Conservation (phyloP, 2,888 invertebrate genomes). For the Gasteruption jaculator region DNA sequence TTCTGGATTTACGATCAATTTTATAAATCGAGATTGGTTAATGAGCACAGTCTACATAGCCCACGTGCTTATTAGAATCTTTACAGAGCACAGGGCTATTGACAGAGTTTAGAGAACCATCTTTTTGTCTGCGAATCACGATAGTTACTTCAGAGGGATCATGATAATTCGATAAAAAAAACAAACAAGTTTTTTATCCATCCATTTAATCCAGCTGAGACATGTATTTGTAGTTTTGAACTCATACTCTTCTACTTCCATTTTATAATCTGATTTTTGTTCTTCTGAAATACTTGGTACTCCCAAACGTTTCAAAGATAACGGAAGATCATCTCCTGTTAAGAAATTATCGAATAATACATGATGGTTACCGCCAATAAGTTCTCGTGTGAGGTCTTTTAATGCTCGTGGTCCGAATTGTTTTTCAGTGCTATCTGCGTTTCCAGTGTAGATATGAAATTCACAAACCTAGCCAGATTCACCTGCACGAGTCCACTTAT, state of each 20-base stretch:
- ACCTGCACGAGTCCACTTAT: slow-evolving; percentile 1
- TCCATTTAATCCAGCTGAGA: slow-evolving; percentile 34
- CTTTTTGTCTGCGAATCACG: slow-evolving; percentile 27
- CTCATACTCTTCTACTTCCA: slow-evolving; percentile 26
- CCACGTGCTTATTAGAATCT: slow-evolving; percentile 34
- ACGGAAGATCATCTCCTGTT: slow-evolving; percentile 25
- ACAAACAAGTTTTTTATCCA: slow-evolving; percentile 28
- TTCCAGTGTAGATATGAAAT: too few relatives aligned
- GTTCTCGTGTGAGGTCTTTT: slow-evolving; percentile 23
- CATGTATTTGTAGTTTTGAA: slow-evolving; percentile 23
- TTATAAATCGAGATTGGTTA: slow-evolving; percentile 26
- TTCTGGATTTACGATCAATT: slow-evolving; percentile 26
- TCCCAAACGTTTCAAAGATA: slow-evolving; percentile 24
- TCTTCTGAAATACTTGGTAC: slow-evolving; percentile 26
- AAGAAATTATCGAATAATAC: slow-evolving; percentile 32
- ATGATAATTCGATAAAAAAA: slow-evolving; percentile 26
- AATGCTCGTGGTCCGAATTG: slow-evolving; percentile 30
- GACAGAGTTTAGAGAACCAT: slow-evolving; percentile 24
- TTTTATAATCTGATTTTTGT: slow-evolving; percentile 26
- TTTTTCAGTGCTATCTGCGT: too few relatives aligned
- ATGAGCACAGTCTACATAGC: slow-evolving; percentile 32
- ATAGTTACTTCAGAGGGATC: slow-evolving; percentile 20
- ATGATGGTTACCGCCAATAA: slow-evolving; percentile 24
- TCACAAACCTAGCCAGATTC: slow-evolving; percentile 1
- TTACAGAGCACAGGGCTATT: slow-evolving; percentile 26